Evolutionary conservation across 2,113 vertebrate species (phyloP).

Genomic region (Pangasianodon hypophthalmus): DNA sequence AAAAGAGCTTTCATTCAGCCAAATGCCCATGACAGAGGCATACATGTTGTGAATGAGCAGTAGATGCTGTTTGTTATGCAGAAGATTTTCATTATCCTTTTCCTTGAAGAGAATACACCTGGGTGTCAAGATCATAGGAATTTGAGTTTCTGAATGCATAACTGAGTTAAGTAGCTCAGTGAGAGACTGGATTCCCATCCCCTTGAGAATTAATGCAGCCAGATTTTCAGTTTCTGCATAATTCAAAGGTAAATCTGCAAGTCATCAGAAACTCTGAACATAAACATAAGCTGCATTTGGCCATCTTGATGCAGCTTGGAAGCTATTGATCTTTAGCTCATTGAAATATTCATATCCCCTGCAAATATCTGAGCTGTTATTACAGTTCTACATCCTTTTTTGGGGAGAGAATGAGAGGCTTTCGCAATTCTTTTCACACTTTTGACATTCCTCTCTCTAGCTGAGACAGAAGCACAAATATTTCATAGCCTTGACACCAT

Average conservation of each 20-base stretch:
- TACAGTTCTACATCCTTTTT: conserved; percentile 28
- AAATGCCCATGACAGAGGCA: conserved; percentile 12
- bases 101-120: neutral
- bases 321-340: conserved; percentile 39
- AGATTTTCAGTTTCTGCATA: conserved; percentile 11
- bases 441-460: conserved; percentile 40
- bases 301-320: conserved; percentile 10
- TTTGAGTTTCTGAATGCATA: conserved; percentile 11
- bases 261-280: conserved; percentile 12
- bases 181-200: conserved; percentile 11
- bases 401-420: conserved; percentile 10
- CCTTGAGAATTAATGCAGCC: neutral
- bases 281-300: conserved; percentile 14
- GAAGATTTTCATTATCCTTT: neutral
- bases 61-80: conserved; percentile 19
- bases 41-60: conserved; percentile 21
- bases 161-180: neutral
- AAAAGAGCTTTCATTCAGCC: conserved; percentile 12
- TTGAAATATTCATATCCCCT: conserved; percentile 37
- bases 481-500: conserved; percentile 53
- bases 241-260: conserved; percentile 27
- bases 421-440: conserved; percentile 36
- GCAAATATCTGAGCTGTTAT: conserved; percentile 43
- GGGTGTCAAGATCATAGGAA: conserved; percentile 5
- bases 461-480: conserved; percentile 51